Evolutionary conservation across 37 sponge, comb jelly and placozoan genomes (phyloP).

Genomic region (Corticium candelabrum): DNA sequence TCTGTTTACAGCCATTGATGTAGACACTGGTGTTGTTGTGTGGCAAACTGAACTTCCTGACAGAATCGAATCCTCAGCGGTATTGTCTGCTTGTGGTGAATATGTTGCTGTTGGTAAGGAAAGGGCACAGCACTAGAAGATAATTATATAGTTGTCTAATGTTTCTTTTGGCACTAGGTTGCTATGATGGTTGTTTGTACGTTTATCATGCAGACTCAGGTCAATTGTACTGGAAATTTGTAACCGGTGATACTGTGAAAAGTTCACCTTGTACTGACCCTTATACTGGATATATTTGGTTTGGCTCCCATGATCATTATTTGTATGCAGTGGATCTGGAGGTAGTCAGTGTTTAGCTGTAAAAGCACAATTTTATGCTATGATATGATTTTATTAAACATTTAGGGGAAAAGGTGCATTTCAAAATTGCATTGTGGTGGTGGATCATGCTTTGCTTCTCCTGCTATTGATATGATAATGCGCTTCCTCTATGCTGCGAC

Average conservation of each 20-base stretch:
- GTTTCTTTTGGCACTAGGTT: too few relatives aligned
- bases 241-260: conserved; percentile 49
- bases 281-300: conserved; percentile 62
- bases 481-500: conserved; percentile 51
- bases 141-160: too few relatives aligned
- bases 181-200: conserved; percentile 74
- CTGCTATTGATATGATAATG: conserved; percentile 18
- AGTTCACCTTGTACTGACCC: conserved; percentile 66
- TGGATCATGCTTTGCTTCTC: conserved; percentile 71
- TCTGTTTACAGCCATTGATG: conserved; percentile 36
- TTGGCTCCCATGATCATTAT: conserved; percentile 76
- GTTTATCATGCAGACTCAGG: conserved; percentile 28
- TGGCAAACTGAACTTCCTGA: conserved; percentile 56
- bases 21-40: conserved; percentile 24
- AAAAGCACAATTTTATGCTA: background rate
- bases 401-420: conserved; percentile 14
- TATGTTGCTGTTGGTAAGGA: conserved; percentile 71
- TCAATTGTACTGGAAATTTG: conserved; percentile 38
- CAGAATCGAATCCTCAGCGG: conserved; percentile 72
- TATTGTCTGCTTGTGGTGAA: conserved; percentile 44
- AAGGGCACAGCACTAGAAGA: too few relatives aligned
- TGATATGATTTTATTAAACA: conserved; percentile 11
- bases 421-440: too few relatives aligned
- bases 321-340: conserved; percentile 52
- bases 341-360: conserved; percentile 23